phyloP scores from a whole-genome alignment of 1,140 invertebrate species.

The Glomeris maerens region DNA sequence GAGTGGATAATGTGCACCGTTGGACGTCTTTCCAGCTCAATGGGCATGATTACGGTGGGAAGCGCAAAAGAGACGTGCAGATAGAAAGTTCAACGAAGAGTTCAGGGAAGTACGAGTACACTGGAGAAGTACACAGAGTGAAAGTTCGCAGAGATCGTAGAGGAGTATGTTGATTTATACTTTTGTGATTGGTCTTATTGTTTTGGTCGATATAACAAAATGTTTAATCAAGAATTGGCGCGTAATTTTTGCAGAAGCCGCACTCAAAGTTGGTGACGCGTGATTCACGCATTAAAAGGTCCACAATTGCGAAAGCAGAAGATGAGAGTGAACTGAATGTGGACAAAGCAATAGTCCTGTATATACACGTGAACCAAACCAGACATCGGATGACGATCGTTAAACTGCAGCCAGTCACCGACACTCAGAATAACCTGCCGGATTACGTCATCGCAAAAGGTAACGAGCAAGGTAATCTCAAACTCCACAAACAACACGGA shows the following conservation, averaged over 20 bases:
- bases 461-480: constrained; percentile 48
- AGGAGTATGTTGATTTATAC: too few species aligned
- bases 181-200: background rate
- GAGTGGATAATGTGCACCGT: background rate
- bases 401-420: constrained; percentile 46
- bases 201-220: background rate
- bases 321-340: too few species aligned
- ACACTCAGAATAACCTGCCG: constrained; percentile 36
- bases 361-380: constrained; percentile 42
- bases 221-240: background rate
- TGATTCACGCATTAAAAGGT: background rate
- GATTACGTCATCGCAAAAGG: constrained; percentile 48
- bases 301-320: too few species aligned
- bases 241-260: background rate
- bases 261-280: background rate
- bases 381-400: constrained; percentile 46
- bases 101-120: constrained; percentile 7
- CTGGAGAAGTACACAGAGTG: constrained; percentile 10
- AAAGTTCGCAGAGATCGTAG: too few species aligned
- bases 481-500: constrained; percentile 45
- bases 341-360: constrained; percentile 36
- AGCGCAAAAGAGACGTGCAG: background rate
- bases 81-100: background rate
- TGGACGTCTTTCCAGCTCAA: background rate
- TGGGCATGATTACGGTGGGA: background rate